Evolutionary conservation across 1,140 invertebrate species (phyloP).

Genomic region (Drosophila athabasca): DNA sequence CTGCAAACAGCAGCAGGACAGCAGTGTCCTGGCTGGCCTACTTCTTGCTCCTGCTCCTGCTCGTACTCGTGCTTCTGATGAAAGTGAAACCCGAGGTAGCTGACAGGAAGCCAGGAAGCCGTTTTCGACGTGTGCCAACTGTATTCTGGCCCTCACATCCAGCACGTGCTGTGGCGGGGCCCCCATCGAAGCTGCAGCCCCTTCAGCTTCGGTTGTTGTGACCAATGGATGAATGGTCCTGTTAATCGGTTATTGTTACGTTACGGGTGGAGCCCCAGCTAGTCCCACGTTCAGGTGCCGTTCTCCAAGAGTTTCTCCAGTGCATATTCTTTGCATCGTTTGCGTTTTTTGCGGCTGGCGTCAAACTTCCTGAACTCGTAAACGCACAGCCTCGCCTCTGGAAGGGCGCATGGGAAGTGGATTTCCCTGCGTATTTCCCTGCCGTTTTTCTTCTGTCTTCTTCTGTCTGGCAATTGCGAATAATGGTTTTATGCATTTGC

Average conservation of each 20-base stretch:
- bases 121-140: conserved; percentile 47
- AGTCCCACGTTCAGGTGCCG: too few relatives aligned
- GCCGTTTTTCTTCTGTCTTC: background rate
- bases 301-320: too few relatives aligned
- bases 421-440: background rate
- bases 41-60: conserved; percentile 20
- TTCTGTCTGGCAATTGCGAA: conserved; percentile 49
- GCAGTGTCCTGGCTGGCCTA: conserved; percentile 33
- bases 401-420: background rate
- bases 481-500: conserved; percentile 57
- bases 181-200: background rate
- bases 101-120: conserved; percentile 53
- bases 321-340: too few relatives aligned
- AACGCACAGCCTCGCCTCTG: conserved; percentile 9
- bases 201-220: too few relatives aligned
- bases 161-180: conserved; percentile 32
- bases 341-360: background rate
- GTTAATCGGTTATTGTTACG: too few relatives aligned
- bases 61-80: conserved; percentile 15
- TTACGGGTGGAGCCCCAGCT: too few relatives aligned
- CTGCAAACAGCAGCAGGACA: conserved; percentile 49
- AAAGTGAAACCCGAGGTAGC: conserved; percentile 66
- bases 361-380: conserved; percentile 50
- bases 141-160: conserved; percentile 23
- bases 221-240: too few relatives aligned